Evolutionary conservation across 2,888 invertebrate species (phyloP).

Genomic region (Argyresthia goedartella): DNA sequence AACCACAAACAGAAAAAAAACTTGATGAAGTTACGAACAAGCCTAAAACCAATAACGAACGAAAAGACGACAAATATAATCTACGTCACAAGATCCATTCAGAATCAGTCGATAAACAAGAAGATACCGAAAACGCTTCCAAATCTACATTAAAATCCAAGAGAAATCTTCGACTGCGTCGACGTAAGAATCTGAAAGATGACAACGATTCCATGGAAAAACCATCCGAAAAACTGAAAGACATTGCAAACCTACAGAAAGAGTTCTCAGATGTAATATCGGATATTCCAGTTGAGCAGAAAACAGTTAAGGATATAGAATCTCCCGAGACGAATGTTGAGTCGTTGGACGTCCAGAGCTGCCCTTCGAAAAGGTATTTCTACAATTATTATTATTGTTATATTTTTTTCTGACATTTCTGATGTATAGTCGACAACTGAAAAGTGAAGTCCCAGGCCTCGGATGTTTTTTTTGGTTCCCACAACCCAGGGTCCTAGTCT

Average conservation of each 20-base stretch:
- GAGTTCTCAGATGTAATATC: slow-evolving; percentile 53
- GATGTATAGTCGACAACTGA: too few relatives aligned
- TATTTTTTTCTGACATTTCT: neutral
- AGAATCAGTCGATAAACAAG: slow-evolving; percentile 13
- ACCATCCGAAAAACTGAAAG: slow-evolving; percentile 31
- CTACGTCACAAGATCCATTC: slow-evolving; percentile 26
- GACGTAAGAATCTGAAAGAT: slow-evolving; percentile 25
- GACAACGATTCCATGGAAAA: slow-evolving; percentile 17
- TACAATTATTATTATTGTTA: neutral
- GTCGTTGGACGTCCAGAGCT: slow-evolving; percentile 39
- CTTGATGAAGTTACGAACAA: neutral
- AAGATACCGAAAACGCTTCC: slow-evolving; percentile 19
- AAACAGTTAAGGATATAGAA: slow-evolving; percentile 35
- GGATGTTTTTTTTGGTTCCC: neutral
- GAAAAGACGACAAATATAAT: slow-evolving; percentile 32
- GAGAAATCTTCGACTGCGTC: slow-evolving; percentile 34
- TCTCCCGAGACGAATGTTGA: slow-evolving; percentile 50
- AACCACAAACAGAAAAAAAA: slow-evolving; percentile 6
- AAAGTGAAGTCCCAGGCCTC: too few relatives aligned
- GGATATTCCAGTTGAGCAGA: slow-evolving; percentile 34
- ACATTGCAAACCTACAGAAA: slow-evolving; percentile 46
- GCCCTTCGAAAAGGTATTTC: slow-evolving; percentile 49
- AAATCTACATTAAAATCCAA: slow-evolving; percentile 21
- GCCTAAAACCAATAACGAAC: slow-evolving; percentile 3
- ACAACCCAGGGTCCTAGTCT: neutral